Base-by-base conservation (phyloP, 2,113 vertebrate genomes). In the Grallaria varia region DNA sequence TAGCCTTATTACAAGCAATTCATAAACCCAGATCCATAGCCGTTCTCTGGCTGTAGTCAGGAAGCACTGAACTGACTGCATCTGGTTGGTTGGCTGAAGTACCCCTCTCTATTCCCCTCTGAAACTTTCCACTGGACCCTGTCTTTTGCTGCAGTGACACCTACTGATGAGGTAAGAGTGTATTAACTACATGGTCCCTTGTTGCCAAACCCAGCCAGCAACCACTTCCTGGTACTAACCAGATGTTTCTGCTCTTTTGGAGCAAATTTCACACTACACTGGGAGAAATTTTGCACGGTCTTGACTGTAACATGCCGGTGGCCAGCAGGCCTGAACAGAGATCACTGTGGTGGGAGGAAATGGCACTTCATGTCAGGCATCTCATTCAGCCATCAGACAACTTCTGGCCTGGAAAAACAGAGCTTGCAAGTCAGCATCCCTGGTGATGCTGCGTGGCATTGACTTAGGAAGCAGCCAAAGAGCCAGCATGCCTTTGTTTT, bases 141-240 rank as follows among this genome's bases (percentile, higher is more conserved):
- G 93, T 96, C 94, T 92, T 96, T 96, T 96, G 95, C 94, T 96
- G 96, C 87, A 97, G 97, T 96, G 97, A 96, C 97, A 97, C 96
- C 97, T 97, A 96, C 94, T 96, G 96, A 97, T 97, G 97, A 97
- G 96, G 97, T 97, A 96, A 97, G 96, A 97, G 91, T 42, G 84
- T 80, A 94, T 96, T 95, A 96, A 95, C 94, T 92, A 28, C 44
- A 58, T 0, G 1, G 86, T 97, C 95, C 94, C 96, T 55, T 49
- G 64, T 58, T 97, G 96, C 88, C 94, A 90, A 94, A 95, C 15
- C 69, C 79, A 95, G 95, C 96, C 96, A 96, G 91, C 42, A 93
- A 96, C 90, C 97, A 97, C 97, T 97, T 97, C 97, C 97, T 96
- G 91, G 94, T 93, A 91, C 75, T 85, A 89, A 89, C 91, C 97